Percentiles rank a stretch among this genome's conserved stretches.
These are phyloP conservation scores for Pavo muticus DNA, from an alignment of 2,113 vertebrate genomes.

Conservation along the genomic window DNA sequence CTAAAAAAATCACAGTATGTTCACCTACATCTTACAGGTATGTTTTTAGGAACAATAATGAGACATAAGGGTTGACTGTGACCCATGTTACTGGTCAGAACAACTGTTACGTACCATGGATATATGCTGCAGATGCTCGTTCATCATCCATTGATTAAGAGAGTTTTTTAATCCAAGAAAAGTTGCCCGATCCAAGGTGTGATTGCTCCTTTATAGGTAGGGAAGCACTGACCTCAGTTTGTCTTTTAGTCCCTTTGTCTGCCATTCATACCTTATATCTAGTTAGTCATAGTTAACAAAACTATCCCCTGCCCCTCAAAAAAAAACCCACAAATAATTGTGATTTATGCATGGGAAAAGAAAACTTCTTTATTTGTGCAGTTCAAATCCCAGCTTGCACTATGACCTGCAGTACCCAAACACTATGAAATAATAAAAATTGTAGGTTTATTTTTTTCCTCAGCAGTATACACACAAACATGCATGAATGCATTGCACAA, in stretches of 20 bases:
- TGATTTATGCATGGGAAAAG: background rate
- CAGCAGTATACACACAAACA: background rate
- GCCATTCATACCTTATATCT: background rate
- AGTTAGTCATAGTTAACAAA: background rate
- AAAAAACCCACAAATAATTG: background rate
- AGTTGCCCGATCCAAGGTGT: background rate
- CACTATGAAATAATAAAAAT: background rate
- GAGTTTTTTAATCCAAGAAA: background rate
- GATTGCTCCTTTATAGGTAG: background rate
- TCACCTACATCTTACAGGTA: background rate
- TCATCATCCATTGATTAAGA: background rate
- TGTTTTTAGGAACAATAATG: background rate
- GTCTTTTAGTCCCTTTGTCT: background rate
- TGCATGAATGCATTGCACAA: background rate
- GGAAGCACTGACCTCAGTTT: background rate
- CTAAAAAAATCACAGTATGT: background rate
- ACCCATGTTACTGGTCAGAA: background rate
- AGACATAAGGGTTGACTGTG: background rate
- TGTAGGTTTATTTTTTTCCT: background rate
- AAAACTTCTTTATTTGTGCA: background rate
- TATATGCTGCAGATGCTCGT: background rate
- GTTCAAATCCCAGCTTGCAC: background rate
- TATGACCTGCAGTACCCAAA: background rate
- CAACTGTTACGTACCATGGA: background rate
- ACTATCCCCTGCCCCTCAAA: background rate